Base-by-base conservation (phyloP, 2,113 vertebrate genomes). In the Cathartes aura region DNA sequence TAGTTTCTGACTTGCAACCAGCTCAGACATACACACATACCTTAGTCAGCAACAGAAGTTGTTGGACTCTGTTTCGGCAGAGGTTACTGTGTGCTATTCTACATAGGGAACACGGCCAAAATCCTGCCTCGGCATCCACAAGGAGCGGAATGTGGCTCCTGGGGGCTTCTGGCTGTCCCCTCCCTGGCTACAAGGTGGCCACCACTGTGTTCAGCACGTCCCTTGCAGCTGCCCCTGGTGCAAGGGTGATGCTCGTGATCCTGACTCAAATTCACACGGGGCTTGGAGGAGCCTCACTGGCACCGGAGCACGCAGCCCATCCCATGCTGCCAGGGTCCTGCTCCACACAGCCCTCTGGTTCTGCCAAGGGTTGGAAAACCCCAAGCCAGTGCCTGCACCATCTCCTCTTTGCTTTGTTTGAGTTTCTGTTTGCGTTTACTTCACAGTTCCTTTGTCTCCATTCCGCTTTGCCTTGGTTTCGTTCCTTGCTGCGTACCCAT, bases 371-470 rank as follows among this genome's bases (percentile, higher is more conserved):
- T 23, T 90, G 86, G 73, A 85, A 92, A 74, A 58, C 72, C 78
- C 78, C 79, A 63, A 21, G 40, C 58, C 11, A 20, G 62, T 93
- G 85, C 84, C 92, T 96, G 52, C 55, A 73, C 94, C 96, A 79
- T 94, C 97, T 96, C 98, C 84, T 94, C 45, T 91, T 53, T 16
- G 71, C 58, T 94, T 87, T 88, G 74, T 89, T 90, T 95, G 94
- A 98, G 94, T 97, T 98, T 98, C 93, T 98, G 97, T 98, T 98
- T 98, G 97, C 97, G 52, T 99, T 98, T 98, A 98, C 98, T 95
- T 98, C 98, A 97, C 93, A 9, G 68, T 94, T 94, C 86, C 89
- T 67, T 92, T 91, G 93, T 73, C 67, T 86, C 86, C 8, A 6
- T 95, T 91, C 85, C 30, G 30, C 93, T 91, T 76, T 70, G 63